Base-by-base conservation (phyloP, 2,797 vertebrate genomes). In the Epinephelus awoara region DNA sequence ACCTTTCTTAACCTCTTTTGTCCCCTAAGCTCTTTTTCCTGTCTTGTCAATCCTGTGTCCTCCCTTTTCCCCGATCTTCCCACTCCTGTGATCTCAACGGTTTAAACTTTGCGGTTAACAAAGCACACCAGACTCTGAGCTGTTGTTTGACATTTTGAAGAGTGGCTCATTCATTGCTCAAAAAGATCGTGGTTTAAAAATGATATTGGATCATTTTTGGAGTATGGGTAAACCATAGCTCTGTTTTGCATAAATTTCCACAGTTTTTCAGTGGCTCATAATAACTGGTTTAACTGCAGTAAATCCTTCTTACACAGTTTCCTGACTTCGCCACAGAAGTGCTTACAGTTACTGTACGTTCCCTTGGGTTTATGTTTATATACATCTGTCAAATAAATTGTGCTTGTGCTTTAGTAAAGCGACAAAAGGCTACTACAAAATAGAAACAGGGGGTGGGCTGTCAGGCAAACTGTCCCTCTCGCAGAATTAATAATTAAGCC, bases 401-500 rank as follows among this genome's bases (percentile, higher is more conserved):
- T 42, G 52, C 38, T 51, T 46, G 4, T 65, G 46, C 44, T 75
- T 52, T 47, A 83, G 42, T 56, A 67, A 34, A 19, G 68, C 10
- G 0, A 77, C 40, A 42, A 42, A 42, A 42, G 11, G 40, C 11
- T 10, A 78, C 47, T 42, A 42, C 52, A 54, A 51, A 23, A 67
- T 21, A 59, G 52, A 82, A 62, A 54, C 15, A 15, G 6, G 18
- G 8, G 25, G 21, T 72, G 72, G 40, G 19, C 67, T 49, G 21
- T 38, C 27, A 74, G n/a, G 29, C 23, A 61, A 72, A 69, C 11
- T 40, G 40, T 77, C 14, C 58, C 57, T 69, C 17, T 18, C 19
- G 51, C 40, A 55, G 58, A 46, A 74, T 63, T 84, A 89, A 85
- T 85, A 76, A 83, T 78, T 92, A 84, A 87, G 7, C 80, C 42